Base-by-base conservation (phyloP, 2,888 invertebrate species). In the Drymonia ruficornis region DNA sequence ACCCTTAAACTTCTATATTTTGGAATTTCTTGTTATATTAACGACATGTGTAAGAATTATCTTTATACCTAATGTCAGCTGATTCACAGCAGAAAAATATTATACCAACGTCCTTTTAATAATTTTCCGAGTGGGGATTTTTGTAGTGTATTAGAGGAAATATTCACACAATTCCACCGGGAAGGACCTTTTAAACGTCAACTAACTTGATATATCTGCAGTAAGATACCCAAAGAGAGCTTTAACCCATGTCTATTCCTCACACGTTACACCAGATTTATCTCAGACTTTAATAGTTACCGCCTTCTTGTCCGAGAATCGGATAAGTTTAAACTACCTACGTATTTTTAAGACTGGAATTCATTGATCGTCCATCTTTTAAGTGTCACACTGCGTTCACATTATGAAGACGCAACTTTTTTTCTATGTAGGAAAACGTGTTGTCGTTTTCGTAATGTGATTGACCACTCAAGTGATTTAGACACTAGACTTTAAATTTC, bases 261-360 rank as follows among this genome's bases (percentile, higher is more conserved):
- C 40, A 40, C 40, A 40, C 40, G 9, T 40, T 16, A 40, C 40
- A 15, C 40, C 16, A 38, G 40, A 40, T 40, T 40, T 40, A 16
- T 40, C 7, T 12, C 40, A 16, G 16, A 40, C 38, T 38, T n/a
- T 4, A 11, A 31, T 31, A 31, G 1, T 16, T 16, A 16, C 16
- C 11, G 11, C 16, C 36, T 36, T 36, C 1, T 40, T 40, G 16
- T 16, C 15, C 8, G 16, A 16, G 16, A 40, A 8, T n/a, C n/a
- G n/a, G 38, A n/a, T 23, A 38, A 15, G n/a, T 38, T 38, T 38
- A 5, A 38, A n/a, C n/a, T 15, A 38, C 38, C n/a, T 38, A 38
- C 4, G 4, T 36, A 36, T 11, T 11, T 31, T 31, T 31, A 31
- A 31, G 11, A 11, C 11, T 11, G 11, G 28, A 5, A 5, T 12